Base-by-base conservation (phyloP, 2,113 vertebrate genomes). In the Agapornis roseicollis region DNA sequence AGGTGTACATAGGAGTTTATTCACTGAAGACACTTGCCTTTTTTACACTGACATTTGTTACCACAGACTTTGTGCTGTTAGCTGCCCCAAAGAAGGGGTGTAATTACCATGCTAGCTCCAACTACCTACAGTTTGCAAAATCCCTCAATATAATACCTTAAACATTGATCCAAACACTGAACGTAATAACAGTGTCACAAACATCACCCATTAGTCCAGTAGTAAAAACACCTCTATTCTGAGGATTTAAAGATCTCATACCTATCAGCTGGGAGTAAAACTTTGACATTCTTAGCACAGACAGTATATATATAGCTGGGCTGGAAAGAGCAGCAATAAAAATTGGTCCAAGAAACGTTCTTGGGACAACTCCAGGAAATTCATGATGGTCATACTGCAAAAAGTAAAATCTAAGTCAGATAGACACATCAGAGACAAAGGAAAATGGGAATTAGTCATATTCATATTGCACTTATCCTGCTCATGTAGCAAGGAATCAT, bases 341-440 rank as follows among this genome's bases (percentile, higher is more conserved):
- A 76, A 99, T 78, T 0, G 99, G 99, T 39, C 99, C 99, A 2
- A 99, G 97, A 90, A 99, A 99, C 0, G 99, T 99, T 89, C 99
- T 98, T 41, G 99, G 99, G 28, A 99, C 99, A 46, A 99, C 99
- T 18, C 99, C 99, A 2, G 99, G 99, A 90, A 99, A 99, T 90
- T 99, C 98, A 50, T 98, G 98, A 80, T 99, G 99, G 92, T 99
- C 99, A 42, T 99, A 99, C 99, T 99, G 97, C 37, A 96, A 97
- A 94, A 95, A 81, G 12, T 22, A 78, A 87, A 91, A 70, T 50
- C 13, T 23, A 8, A 10, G 29, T 95, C 55, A 95, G 55, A 70
- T 0, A 42, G n/a, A 14, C 25, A 64, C 44, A 82, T 37, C 37
- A 77, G 41, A 76, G 92, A 74, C 20, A 84, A 85, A 63, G 28